A percentile compares a stretch with the other conserved stretches of the same genome.
phyloP scores from a whole-genome alignment of 2,888 invertebrate genomes.

The Conchocele bisecta region DNA sequence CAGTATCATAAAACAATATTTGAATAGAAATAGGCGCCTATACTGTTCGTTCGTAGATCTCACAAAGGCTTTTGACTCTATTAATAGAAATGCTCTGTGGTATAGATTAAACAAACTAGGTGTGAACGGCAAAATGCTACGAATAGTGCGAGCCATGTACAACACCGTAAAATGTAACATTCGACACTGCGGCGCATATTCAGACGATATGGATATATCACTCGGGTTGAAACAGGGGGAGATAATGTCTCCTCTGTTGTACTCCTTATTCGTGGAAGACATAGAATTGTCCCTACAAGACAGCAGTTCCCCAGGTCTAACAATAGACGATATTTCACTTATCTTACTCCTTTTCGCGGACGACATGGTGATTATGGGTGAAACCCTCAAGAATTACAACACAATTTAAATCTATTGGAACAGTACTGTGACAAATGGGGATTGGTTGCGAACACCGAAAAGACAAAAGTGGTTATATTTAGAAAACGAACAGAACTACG shows the following conservation, averaged over 20 bases:
- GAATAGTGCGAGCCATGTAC: background rate
- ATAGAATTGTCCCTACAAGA: too few relatives aligned
- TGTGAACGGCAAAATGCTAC: slow-evolving; percentile 31
- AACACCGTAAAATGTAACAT: background rate
- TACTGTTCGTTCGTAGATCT: slow-evolving; percentile 36
- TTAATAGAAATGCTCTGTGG: slow-evolving; percentile 25
- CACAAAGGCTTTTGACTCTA: slow-evolving; percentile 31
- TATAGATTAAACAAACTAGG: slow-evolving; percentile 20
- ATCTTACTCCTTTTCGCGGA: too few relatives aligned
- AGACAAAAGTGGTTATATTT: too few relatives aligned
- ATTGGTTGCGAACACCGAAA: too few relatives aligned
- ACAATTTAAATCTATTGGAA: too few relatives aligned
- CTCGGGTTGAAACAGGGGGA: background rate
- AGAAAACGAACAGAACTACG: too few relatives aligned
- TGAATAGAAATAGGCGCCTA: slow-evolving; percentile 12
- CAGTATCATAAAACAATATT: slow-evolving; percentile 12
- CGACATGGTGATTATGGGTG: too few relatives aligned
- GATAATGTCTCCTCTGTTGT: background rate
- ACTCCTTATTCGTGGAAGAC: background rate
- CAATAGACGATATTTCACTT: too few relatives aligned
- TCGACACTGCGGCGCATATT: background rate
- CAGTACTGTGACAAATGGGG: too few relatives aligned
- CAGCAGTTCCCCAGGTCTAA: too few relatives aligned
- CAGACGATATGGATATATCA: background rate
- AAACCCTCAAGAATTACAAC: too few relatives aligned